These are phyloP conservation scores for Umimayanthus kanabou DNA, from an alignment of 92 coral and sea anemone species.

Conservation along the genomic window DNA sequence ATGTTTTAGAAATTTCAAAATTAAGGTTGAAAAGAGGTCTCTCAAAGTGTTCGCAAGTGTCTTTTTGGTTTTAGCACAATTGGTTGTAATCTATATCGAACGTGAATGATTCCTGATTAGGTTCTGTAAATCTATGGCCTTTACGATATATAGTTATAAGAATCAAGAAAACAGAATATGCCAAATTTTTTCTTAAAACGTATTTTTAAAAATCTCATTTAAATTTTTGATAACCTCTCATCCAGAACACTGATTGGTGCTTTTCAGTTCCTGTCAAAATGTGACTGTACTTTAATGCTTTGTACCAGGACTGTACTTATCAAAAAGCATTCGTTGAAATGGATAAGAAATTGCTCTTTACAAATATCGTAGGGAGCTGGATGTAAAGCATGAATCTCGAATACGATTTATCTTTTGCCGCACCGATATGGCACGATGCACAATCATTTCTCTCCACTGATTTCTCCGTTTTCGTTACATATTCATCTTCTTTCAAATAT, in stretches of 20 bases:
- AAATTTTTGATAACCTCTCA: not conserved
- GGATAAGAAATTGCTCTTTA: not conserved
- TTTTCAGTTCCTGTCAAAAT: too few species aligned
- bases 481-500: too few species aligned
- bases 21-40: not conserved
- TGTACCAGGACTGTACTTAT: not conserved
- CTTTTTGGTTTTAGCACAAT: not conserved
- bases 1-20: not conserved
- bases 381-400: not conserved
- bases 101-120: not conserved
- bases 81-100: not conserved
- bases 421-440: not conserved
- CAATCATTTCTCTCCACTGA: too few species aligned
- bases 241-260: not conserved
- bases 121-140: not conserved
- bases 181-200: not conserved
- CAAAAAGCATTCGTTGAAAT: not conserved
- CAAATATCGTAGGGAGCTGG: not conserved
- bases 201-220: not conserved
- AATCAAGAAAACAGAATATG: not conserved
- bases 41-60: not conserved
- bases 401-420: too few species aligned
- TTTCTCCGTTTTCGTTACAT: not conserved
- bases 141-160: not conserved
- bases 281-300: not conserved